phyloP scores from a whole-genome alignment of 2,888 invertebrate genomes.

The Diachrysia chrysitis region DNA sequence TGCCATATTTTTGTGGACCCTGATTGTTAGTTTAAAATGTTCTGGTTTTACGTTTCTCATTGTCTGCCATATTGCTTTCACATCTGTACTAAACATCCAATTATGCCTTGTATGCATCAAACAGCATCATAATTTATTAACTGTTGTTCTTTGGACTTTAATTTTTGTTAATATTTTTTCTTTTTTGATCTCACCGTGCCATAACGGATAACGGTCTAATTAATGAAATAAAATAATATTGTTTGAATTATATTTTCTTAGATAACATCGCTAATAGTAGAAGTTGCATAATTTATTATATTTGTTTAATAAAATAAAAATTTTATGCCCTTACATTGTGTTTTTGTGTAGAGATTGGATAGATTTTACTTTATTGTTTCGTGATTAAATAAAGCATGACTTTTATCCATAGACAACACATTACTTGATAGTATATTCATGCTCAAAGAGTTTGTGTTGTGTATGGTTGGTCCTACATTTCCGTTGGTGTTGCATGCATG shows the following conservation, averaged over 20 bases:
- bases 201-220: slow-evolving; percentile 48
- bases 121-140: slow-evolving; percentile 38
- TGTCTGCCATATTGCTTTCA: slow-evolving; percentile 21
- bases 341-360: slow-evolving; percentile 63
- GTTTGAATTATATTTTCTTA: slow-evolving; percentile 66
- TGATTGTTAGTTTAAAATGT: slow-evolving; percentile 34
- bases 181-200: slow-evolving; percentile 37
- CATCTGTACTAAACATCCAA: slow-evolving; percentile 28
- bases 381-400: slow-evolving; percentile 21
- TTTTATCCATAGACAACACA: slow-evolving; percentile 10
- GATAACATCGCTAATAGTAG: slow-evolving; percentile 71
- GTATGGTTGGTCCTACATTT: slow-evolving; percentile 45
- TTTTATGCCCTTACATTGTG: slow-evolving; percentile 59
- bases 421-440: background rate
- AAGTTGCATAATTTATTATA: slow-evolving; percentile 78
- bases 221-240: slow-evolving; percentile 58
- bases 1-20: slow-evolving; percentile 30
- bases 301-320: slow-evolving; percentile 67
- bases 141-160: slow-evolving; percentile 35
- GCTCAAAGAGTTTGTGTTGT: slow-evolving; percentile 11
- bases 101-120: slow-evolving; percentile 21
- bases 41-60: slow-evolving; percentile 36
- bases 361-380: slow-evolving; percentile 3
- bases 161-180: slow-evolving; percentile 51
- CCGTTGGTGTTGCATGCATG: slow-evolving; percentile 82